phyloP scores from a whole-genome alignment of 1,140 invertebrate species.

The Capitella teleta region DNA sequence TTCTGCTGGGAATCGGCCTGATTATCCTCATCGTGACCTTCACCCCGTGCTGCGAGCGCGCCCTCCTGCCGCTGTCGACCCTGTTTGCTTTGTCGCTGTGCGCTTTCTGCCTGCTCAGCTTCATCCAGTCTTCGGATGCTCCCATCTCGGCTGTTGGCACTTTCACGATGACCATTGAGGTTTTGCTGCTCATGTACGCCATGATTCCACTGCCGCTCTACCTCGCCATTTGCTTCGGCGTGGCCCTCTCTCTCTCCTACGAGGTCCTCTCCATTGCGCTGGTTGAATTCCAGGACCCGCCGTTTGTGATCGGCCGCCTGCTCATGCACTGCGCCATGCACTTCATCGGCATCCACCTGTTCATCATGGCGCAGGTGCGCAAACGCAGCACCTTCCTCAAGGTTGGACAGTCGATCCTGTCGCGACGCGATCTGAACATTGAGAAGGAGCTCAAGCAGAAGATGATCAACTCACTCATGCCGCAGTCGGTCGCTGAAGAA shows the following conservation, averaged over 20 bases:
- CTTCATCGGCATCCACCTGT: slow-evolving; percentile 81
- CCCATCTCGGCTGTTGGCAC: slow-evolving; percentile 57
- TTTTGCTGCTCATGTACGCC: slow-evolving; percentile 81
- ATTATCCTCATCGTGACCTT: slow-evolving; percentile 29
- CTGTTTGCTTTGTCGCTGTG: slow-evolving; percentile 55
- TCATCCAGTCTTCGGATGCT: slow-evolving; percentile 18
- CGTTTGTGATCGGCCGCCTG: slow-evolving; percentile 50
- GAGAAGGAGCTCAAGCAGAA: slow-evolving; percentile 91
- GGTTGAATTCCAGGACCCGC: slow-evolving; percentile 16
- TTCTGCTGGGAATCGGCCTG: slow-evolving; percentile 16
- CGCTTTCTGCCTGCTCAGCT: slow-evolving; percentile 51
- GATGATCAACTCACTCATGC: slow-evolving; percentile 96
- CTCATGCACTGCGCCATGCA: slow-evolving; percentile 81
- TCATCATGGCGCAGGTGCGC: slow-evolving; percentile 70
- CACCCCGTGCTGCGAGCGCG: slow-evolving; percentile 52
- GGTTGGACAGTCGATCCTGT: slow-evolving; percentile 80
- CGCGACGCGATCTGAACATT: slow-evolving; percentile 73
- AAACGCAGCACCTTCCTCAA: slow-evolving; percentile 94
- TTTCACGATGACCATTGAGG: slow-evolving; percentile 73
- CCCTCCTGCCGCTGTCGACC: slow-evolving; percentile 54
- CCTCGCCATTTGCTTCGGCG: slow-evolving; percentile 62
- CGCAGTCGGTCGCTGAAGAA: slow-evolving; percentile 64
- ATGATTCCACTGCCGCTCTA: slow-evolving; percentile 83
- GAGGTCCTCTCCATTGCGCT: slow-evolving; percentile 48
- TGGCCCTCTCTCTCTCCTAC: slow-evolving; percentile 69